Evolutionary conservation across 2,888 invertebrate genomes (phyloP).

Genomic region (Dryococelus australis): DNA sequence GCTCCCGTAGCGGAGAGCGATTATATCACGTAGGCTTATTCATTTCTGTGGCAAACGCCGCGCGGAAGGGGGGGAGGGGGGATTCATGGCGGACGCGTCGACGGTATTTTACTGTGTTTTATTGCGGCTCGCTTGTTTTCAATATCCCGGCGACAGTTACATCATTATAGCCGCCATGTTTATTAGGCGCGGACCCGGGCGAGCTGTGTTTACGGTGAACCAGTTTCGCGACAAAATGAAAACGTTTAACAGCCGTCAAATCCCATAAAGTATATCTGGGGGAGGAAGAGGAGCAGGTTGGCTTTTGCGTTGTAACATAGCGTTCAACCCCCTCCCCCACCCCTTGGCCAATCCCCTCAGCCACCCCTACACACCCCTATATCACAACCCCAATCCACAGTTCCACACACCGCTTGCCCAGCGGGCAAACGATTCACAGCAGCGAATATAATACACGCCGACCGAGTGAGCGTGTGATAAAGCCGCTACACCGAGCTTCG

Average conservation of each 20-base stretch:
- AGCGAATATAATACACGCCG: neutral
- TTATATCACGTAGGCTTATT: neutral
- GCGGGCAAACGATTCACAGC: neutral
- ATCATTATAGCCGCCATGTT: slow-evolving; percentile 16
- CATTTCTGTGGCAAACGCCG: neutral
- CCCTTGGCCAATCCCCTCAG: neutral
- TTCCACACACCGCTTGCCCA: neutral
- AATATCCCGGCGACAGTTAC: slow-evolving; percentile 11
- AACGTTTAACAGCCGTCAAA: slow-evolving; percentile 28
- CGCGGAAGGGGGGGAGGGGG: too few species aligned
- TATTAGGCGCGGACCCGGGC: neutral
- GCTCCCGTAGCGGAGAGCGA: neutral
- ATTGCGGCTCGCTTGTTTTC: slow-evolving; percentile 10
- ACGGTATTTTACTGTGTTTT: neutral
- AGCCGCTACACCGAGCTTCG: neutral
- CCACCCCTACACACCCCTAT: neutral
- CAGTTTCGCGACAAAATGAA: slow-evolving; percentile 28
- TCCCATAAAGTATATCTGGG: neutral
- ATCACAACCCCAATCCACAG: neutral
- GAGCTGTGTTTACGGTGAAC: slow-evolving; percentile 12
- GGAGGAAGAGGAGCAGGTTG: neutral
- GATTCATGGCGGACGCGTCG: neutral
- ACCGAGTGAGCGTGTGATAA: slow-evolving; percentile 1
- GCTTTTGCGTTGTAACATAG: neutral
- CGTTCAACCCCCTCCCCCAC: neutral